A percentile compares a stretch with the other conserved stretches of the same genome.
These are phyloP conservation scores for Harpagifer antarcticus DNA, from an alignment of 2,797 vertebrate genomes.

Conservation along the genomic window DNA sequence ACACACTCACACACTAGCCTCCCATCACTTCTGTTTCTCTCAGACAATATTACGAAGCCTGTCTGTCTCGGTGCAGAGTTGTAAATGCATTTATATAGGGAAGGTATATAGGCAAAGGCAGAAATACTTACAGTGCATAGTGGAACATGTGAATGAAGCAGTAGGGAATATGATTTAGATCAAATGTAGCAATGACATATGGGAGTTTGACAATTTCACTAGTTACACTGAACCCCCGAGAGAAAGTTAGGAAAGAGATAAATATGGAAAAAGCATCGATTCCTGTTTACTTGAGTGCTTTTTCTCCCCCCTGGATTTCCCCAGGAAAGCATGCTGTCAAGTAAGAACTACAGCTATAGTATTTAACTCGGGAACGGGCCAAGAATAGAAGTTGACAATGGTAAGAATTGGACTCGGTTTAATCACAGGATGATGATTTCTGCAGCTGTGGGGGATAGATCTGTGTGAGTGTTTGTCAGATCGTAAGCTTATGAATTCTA, in stretches of 20 bases:
- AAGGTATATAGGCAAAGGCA: constrained; percentile 15
- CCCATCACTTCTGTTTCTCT: constrained; percentile 29
- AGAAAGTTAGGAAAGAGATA: constrained; percentile 24
- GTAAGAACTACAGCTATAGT: constrained; percentile 23
- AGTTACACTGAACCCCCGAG: constrained; percentile 19
- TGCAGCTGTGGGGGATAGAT: constrained; percentile 39
- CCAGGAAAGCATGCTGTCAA: constrained; percentile 10
- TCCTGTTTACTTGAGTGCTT: constrained; percentile 33
- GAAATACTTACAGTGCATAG: constrained; percentile 24
- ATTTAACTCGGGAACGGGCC: constrained; percentile 48
- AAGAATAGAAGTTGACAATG: constrained; percentile 44
- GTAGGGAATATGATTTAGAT: constrained; percentile 48
- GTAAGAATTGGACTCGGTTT: constrained; percentile 57
- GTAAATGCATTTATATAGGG: constrained; percentile 33
- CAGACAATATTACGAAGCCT: constrained; percentile 18
- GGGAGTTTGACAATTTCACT: constrained; percentile 33
- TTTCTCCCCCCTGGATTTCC: constrained; percentile 11
- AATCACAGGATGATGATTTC: constrained; percentile 60
- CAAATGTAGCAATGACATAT: constrained; percentile 32
- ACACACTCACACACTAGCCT: constrained; percentile 9
- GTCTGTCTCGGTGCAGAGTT: constrained; percentile 41
- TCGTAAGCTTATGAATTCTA: constrained; percentile 62
- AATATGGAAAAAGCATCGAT: constrained; percentile 11
- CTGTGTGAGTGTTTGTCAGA: constrained; percentile 49
- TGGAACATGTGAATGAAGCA: constrained; percentile 38